Base-by-base conservation (phyloP, 2,888 invertebrate genomes). In the Heliconius ismenius region DNA sequence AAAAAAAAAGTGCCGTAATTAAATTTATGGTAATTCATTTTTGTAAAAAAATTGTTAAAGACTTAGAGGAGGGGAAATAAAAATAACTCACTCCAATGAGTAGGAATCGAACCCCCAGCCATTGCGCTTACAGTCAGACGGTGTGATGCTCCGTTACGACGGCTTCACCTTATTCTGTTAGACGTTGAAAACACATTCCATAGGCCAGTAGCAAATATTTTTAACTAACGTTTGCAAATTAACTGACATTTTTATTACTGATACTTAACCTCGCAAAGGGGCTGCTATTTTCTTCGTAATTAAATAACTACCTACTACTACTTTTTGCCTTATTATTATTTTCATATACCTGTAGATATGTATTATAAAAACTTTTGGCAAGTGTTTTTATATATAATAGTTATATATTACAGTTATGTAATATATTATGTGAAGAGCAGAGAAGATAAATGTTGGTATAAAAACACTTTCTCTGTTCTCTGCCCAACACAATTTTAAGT, bases 161-260 rank as follows among this genome's bases (percentile, higher is more conserved):
- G n/a, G 21, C 10, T 3, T 58, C 9, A 58, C 3, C n/a, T 10
- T 54, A 54, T 6, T 1, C 2, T 3, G 13, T 65, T 49, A 65
- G 36, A 65, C n/a, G 36, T 11, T 21, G 13, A 39, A 36, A 39
- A 39, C 13, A 65, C 65, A 65, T 65, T 65, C 65, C n/a, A 11
- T 39, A 36, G n/a, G 21, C 21, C 21, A 36, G 36, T 36, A 65
- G 11, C 69, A 54, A 28, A 54, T 69, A 69, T 69, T 69, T 65
- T 69, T 54, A 69, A 69, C 69, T 54, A 28, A 26, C 54, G 28
- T 13, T 69, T n/a, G 28, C 21, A 32, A 69, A 54, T 54, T 69
- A 69, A 54, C 54, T 69, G 69, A 28, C 21, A 69, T 26, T 54
- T 69, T 54, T 69, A 69, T 69, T 54, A 69, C 69, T 28, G 11